phyloP scores from a whole-genome alignment of 2,797 vertebrate genomes.

The Myripristis murdjan region DNA sequence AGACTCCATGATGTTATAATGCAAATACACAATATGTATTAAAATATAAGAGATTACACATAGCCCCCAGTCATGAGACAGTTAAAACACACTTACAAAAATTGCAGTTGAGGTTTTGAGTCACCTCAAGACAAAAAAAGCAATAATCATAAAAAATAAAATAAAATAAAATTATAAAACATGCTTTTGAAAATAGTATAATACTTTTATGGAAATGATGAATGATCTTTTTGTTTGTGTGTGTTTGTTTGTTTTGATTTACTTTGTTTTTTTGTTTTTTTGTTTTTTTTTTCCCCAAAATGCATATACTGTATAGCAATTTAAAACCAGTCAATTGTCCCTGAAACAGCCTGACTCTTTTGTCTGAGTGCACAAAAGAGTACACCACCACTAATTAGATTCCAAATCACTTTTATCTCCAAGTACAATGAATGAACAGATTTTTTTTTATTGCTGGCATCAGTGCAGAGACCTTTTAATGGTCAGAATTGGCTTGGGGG shows the following conservation, averaged over 20 bases:
- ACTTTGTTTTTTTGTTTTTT: not conserved
- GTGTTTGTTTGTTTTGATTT: no score
- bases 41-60: not conserved
- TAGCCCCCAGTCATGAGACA: slow-evolving; percentile 16
- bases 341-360: slow-evolving; percentile 21
- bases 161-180: no score
- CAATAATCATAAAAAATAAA: no score
- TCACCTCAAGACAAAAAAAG: no score
- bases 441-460: slow-evolving; percentile 32
- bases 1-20: not conserved
- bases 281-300: not conserved
- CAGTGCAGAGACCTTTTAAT: slow-evolving; percentile 19
- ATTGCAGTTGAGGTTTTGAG: no score
- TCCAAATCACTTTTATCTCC: slow-evolving; percentile 40
- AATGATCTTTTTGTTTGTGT: no score
- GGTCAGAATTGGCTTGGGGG: slow-evolving; percentile 23
- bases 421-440: slow-evolving; percentile 14
- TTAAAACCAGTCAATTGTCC: slow-evolving; percentile 12
- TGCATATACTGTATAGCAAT: not conserved
- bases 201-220: no score
- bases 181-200: no score
- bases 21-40: not conserved
- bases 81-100: not conserved
- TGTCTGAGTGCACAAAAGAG: slow-evolving; percentile 44
- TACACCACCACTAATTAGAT: slow-evolving; percentile 59